Evolutionary conservation across 2,888 invertebrate genomes (phyloP), one percentile per base, ranked within the genome.

Genomic region (Euplagia quadripunctaria): DNA sequence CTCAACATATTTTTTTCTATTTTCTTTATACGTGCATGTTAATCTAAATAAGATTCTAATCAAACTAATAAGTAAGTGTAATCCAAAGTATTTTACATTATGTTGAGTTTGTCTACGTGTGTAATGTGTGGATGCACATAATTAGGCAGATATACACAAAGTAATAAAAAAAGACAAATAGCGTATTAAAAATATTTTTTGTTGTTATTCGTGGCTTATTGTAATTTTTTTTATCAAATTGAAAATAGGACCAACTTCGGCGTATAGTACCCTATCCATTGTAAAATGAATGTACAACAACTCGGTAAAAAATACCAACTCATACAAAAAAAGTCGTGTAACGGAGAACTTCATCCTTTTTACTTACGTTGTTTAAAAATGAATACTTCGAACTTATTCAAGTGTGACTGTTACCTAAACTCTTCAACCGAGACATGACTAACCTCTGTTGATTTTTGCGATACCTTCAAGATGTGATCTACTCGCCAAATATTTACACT

Each of bases 401-500:
- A 11, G 12, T 11, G 58, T 58, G 20, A 58, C 20, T 12, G 31
- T 11, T 61, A 11, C n/a, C 11, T n/a, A 20, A 55, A 52, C 58
- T 20, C 58, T 20, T 20, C 20, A 20, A 20, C 58, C 20, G 4
- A 58, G 11, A 31, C 5, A 61, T 31, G 42, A 42, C 64, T 64
- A 17, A 17, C 16, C 14, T 41, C 31, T 64, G 42, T 64, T 42
- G 42, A 64, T 41, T 64, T 64, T 41, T 42, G 42, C 14, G 41
- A 16, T 64, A 64, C 17, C 9, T 42, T 64, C 64, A 42, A 17
- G 64, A 42, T 42, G 17, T 42, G 16, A 64, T 42, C 64, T 41
- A 64, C 9, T 64, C 64, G 64, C 42, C 42, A 64, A 63, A 63
- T 64, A 64, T 64, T 64, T 64, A 64, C 64, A 64, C 41, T 8